Base-by-base conservation (phyloP, 2,888 invertebrate species). In the Leptopilina myrica region DNA sequence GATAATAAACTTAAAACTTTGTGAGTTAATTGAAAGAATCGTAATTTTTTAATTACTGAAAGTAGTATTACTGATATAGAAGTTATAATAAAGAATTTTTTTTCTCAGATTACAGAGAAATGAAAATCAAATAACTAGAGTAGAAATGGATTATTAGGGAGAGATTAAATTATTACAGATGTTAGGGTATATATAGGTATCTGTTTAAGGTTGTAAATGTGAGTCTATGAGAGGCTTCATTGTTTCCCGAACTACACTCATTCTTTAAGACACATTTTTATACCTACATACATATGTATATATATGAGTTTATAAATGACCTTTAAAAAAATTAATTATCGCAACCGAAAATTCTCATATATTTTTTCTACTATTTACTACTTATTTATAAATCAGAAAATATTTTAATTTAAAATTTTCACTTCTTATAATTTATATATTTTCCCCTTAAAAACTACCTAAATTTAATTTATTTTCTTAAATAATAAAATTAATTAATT, bases 191-290 rank as follows among this genome's bases (percentile, higher is more conserved):
- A 49, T 49, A n/a, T 59, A 59, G n/a, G 12, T 59, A 59, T 15
- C n/a, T 59, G 15, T 59, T 59, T 59, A 59, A 15, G 59, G 14
- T 59, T 59, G 59, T 66, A 43, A 40, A 46, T 66, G 15, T 43
- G 65, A 40, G 46, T 43, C 14, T 40, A 66, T 66, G 66, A 66
- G 66, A 66, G 66, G 66, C 66, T 66, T 66, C 66, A 7, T 66
- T 66, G 15, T 66, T 66, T 43, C 15, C 46, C 43, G 40, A 46
- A 66, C 15, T 66, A n/a, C 4, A n/a, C 2, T 33, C 40, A 66
- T 9, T 66, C 43, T n/a, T 66, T 43, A 66, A 59, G 59, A 59
- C 14, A 14, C 56, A 14, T 56, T 56, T 59, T n/a, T 59, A 59
- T n/a, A 15, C 6, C 43, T 59, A n/a, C 8, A 59, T n/a, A 3